Base-by-base conservation (phyloP, 2,113 vertebrate species). In the Lamprotornis superbus region DNA sequence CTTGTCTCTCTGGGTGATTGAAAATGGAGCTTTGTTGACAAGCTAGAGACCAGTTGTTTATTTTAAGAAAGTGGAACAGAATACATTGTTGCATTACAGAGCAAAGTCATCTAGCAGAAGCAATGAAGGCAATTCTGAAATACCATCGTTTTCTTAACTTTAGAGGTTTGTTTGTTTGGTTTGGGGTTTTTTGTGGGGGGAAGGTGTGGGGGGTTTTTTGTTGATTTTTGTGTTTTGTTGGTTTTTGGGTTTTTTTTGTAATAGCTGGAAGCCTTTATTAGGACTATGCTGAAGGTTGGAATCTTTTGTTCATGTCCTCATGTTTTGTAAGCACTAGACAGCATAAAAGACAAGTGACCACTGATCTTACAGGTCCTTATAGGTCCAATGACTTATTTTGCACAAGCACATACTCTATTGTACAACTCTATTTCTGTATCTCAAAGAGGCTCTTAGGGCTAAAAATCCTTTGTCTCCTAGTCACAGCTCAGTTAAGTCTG, bases 61-160 rank as follows among this genome's bases (percentile, higher is more conserved):
- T 96, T 96, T 96, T 95, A 90, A 89, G 92, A 89, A 96, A 96
- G 50, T 90, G 76, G 93, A 83, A 77, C 84, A 75, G 92, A 89
- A 82, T 83, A 52, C 68, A 73, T 74, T 49, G 81, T 31, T 81
- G 50, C 25, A 49, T 92, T 84, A 70, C 79, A 87, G 31, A 73
- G 56, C 81, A 89, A 86, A 91, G 69, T 70, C 30, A 61, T 71
- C 84, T 56, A 71, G 49, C 78, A 91, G 90, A 94, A 96, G 79
- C 82, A 85, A 89, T 60, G 65, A 88, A 93, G 44, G 42, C 86
- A 90, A 18, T 71, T 87, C 30, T 71, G 75, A 91, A 84, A 81
- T 69, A 85, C 37, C 33, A 47, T 37, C 0, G 9, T 80, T 78
- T 67, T 19, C 57, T 74, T 80, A 83, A 87, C 64, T 87, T 95